phyloP scores from a whole-genome alignment of 2,113 vertebrate genomes.

The Spea bombifrons region DNA sequence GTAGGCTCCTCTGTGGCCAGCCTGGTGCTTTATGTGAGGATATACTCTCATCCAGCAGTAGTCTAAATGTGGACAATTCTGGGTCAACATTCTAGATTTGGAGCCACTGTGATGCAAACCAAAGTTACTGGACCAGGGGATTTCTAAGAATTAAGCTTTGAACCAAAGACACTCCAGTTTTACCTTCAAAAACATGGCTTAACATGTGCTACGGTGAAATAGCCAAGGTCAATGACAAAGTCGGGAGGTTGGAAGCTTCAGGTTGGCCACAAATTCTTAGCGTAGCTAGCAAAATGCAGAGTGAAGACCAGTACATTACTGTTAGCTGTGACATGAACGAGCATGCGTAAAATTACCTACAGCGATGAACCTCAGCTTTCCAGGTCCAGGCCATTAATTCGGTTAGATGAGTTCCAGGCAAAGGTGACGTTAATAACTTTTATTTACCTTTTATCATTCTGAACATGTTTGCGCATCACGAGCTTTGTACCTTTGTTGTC shows the following conservation, averaged over 20 bases:
- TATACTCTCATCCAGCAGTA: background rate
- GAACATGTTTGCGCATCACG: too few relatives aligned
- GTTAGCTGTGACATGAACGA: conserved; percentile 18
- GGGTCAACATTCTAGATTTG: too few relatives aligned
- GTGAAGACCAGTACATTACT: too few relatives aligned
- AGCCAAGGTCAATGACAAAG: too few relatives aligned
- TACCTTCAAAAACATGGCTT: background rate
- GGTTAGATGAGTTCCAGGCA: background rate
- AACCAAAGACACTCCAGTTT: too few relatives aligned
- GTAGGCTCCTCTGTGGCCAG: background rate
- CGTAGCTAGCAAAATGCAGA: background rate
- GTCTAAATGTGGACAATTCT: too few relatives aligned
- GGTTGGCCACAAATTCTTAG: background rate
- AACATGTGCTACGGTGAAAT: background rate
- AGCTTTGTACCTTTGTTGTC: too few relatives aligned
- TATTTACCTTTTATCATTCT: too few relatives aligned
- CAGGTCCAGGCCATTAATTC: background rate
- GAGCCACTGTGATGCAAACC: too few relatives aligned
- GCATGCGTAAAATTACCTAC: conserved; percentile 14
- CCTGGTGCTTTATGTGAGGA: background rate
- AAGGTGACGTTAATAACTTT: too few relatives aligned
- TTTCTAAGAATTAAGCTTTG: too few relatives aligned
- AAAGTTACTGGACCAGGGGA: too few relatives aligned
- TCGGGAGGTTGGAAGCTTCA: background rate
- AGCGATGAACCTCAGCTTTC: background rate